Conservation (phyloP, 2,888 invertebrate species). For the Cyrtodaria siliqua region DNA sequence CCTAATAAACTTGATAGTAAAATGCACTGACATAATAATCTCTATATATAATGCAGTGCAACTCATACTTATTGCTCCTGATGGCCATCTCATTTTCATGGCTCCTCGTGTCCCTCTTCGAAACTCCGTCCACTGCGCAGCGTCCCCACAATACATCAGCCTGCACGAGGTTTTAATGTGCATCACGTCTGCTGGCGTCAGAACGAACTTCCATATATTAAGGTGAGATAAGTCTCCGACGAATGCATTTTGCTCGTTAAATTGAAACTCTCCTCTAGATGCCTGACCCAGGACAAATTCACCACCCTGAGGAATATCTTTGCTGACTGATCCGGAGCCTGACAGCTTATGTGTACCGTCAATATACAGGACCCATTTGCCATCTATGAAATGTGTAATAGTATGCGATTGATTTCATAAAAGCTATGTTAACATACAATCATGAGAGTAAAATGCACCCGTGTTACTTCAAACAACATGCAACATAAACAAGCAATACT, state of each 20-base stretch:
- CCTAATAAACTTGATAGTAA: too few species aligned
- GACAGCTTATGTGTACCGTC: slow-evolving; percentile 60
- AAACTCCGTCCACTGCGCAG: slow-evolving; percentile 85
- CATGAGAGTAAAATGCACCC: too few species aligned
- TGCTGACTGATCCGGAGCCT: slow-evolving; percentile 70
- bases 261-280: slow-evolving; percentile 65
- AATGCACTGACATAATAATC: too few species aligned
- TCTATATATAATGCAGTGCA: too few species aligned
- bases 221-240: slow-evolving; percentile 84
- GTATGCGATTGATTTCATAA: too few species aligned
- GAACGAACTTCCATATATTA: slow-evolving; percentile 84
- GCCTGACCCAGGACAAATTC: slow-evolving; percentile 84
- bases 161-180: slow-evolving; percentile 79
- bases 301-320: slow-evolving; percentile 79
- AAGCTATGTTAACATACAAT: too few species aligned
- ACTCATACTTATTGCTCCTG: slow-evolving; percentile 79
- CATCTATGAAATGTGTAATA: slow-evolving; percentile 69
- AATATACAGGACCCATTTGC: slow-evolving; percentile 70
- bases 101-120: slow-evolving; percentile 85
- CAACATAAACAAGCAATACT: too few species aligned
- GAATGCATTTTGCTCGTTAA: slow-evolving; percentile 76
- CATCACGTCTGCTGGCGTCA: slow-evolving; percentile 67
- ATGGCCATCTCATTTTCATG: slow-evolving; percentile 85
- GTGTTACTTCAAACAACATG: too few species aligned
- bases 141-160: slow-evolving; percentile 84